Evolutionary conservation across 92 coral and sea anemone genomes (phyloP).

Genomic region (Plumapathes pennacea): DNA sequence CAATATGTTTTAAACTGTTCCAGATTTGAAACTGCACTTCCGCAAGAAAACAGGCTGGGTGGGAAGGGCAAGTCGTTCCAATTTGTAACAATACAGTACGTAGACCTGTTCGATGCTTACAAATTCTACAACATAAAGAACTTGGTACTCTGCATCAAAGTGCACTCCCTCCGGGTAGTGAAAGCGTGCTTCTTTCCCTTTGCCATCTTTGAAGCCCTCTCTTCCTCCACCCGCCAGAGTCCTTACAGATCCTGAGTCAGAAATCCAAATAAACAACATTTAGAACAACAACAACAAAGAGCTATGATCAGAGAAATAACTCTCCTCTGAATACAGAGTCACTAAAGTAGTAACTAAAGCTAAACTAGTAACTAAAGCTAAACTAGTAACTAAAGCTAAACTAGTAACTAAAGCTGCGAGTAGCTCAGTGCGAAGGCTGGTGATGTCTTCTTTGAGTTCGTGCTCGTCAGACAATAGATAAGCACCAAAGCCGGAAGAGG

Average conservation of each 20-base stretch:
- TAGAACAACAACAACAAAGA: background rate
- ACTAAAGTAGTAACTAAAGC: too few relatives aligned
- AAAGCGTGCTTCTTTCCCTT: slow-evolving; percentile 60
- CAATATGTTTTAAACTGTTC: background rate
- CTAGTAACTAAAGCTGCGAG: too few relatives aligned
- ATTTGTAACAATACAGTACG: too few relatives aligned
- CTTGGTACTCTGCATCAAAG: slow-evolving; percentile 59
- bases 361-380: too few relatives aligned
- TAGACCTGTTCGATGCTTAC: too few relatives aligned
- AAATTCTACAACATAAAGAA: slow-evolving; percentile 77
- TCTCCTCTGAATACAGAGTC: too few relatives aligned
- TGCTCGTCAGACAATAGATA: too few relatives aligned
- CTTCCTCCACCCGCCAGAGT: slow-evolving; percentile 74
- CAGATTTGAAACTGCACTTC: background rate
- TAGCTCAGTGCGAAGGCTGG: too few relatives aligned
- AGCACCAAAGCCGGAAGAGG: too few relatives aligned
- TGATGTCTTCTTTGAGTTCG: too few relatives aligned
- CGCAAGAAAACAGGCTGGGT: background rate
- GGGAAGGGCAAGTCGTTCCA: too few relatives aligned
- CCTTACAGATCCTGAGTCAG: slow-evolving; percentile 44
- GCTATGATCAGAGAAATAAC: background rate
- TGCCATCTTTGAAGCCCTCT: slow-evolving; percentile 72
- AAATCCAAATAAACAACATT: background rate
- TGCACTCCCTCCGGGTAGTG: slow-evolving; percentile 82
- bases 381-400: too few relatives aligned